Evolutionary conservation across 2,113 vertebrate genomes (phyloP), one percentile per base, ranked within the genome.

Genomic region (Chiloscyllium plagiosum): DNA sequence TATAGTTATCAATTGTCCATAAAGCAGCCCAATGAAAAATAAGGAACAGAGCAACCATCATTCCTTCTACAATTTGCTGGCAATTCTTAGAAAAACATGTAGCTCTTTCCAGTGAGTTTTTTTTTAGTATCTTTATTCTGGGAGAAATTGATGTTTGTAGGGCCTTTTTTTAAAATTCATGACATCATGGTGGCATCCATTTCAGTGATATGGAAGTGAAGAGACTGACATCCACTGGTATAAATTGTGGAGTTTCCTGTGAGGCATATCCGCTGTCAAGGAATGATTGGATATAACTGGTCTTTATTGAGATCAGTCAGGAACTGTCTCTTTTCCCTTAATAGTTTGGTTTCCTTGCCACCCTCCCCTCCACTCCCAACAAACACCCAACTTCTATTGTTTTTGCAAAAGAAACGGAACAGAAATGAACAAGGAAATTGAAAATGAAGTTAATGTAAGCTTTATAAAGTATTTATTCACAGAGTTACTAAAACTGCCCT

Each of bases 131-230:
- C 24, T 72, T 95, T 4, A 72, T 69, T 50, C 26, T 4, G 24
- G 17, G 47, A n/a, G 24, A 52, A 95, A 24, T 68, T 0, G 61
- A 6, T 13, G 66, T 24, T 94, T 20, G 19, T 24, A 10, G 90
- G 90, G 8, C 17, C 22, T 68, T 68, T 94, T 37, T 61, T 4
- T 42, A 5, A 66, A 26, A 47, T 93, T n/a, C 65, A 94, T 65
- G 22, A 37, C 22, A 94, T 68, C 33, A 94, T 22, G 24, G 22
- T 94, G 87, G 26, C 0, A 94, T 20, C 10, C 20, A 94, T 94
- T 94, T 94, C 24, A 90, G 17, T 61, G 56, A 94, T 47, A 37
- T 70, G n/a, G 65, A 94, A 94, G 65, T 94, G n/a, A 68, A 68
- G 65, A 47, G 37, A 42, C 61, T 37, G n/a, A 20, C 22, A 68